These are phyloP conservation scores for Zeugodacus cucurbitae DNA, from an alignment of 1,140 invertebrate genomes.

Conservation along the genomic window DNA sequence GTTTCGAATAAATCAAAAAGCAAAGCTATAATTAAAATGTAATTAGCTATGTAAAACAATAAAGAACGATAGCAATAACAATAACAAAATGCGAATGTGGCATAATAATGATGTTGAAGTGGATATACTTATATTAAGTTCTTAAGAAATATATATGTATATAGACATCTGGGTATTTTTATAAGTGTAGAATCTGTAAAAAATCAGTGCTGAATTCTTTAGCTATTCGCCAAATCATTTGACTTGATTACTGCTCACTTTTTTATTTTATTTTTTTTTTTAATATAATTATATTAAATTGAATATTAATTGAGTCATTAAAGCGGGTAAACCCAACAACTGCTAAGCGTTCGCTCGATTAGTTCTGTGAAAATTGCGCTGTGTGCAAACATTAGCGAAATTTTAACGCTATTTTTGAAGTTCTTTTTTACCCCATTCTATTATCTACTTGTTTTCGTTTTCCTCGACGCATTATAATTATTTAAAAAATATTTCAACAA, in stretches of 20 bases:
- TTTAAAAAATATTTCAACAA: neutral
- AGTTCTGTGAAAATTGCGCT: too few species aligned
- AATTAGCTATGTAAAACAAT: neutral
- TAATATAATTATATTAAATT: neutral
- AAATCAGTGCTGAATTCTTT: neutral
- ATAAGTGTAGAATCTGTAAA: neutral
- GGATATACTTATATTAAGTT: neutral
- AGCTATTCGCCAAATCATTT: neutral
- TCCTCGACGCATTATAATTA: neutral
- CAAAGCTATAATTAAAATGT: slow-evolving; percentile 21
- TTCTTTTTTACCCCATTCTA: neutral
- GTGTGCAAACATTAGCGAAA: neutral
- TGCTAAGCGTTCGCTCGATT: too few species aligned
- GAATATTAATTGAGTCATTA: slow-evolving; percentile 13
- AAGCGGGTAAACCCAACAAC: neutral
- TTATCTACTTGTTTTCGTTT: neutral
- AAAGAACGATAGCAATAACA: neutral
- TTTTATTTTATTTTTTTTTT: neutral
- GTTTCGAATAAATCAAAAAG: slow-evolving; percentile 11
- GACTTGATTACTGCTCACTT: neutral
- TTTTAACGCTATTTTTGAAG: neutral
- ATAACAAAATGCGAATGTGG: too few species aligned
- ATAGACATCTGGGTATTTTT: neutral
- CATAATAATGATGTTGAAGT: neutral
- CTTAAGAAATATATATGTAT: neutral